phyloP scores from a whole-genome alignment of 1,140 invertebrate species.

The Procambarus virginalis region DNA sequence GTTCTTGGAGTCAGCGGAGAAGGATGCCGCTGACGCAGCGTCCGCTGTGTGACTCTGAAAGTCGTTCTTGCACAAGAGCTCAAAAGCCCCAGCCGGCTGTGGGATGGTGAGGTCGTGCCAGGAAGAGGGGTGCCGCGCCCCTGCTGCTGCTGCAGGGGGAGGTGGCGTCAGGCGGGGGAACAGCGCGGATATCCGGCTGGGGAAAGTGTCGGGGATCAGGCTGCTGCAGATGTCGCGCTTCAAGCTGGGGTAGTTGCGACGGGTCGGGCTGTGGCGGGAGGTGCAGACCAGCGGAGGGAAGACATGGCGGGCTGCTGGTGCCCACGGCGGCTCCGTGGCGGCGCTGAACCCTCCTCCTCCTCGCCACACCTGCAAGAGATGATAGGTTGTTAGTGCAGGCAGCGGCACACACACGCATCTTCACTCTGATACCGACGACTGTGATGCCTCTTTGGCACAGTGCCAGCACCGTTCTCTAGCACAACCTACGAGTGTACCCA shows the following conservation, averaged over 20 bases:
- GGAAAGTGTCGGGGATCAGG: not conserved
- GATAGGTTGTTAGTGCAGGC: not conserved
- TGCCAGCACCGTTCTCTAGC: no score
- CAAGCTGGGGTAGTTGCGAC: not conserved
- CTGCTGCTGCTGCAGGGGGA: not conserved
- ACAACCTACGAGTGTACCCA: no score
- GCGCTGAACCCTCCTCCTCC: slow-evolving; percentile 5
- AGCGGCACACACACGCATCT: no score
- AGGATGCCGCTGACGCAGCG: not conserved
- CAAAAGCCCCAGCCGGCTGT: slow-evolving; percentile 22
- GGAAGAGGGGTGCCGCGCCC: slow-evolving; percentile 1
- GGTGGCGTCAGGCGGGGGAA: not conserved
- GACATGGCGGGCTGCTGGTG: slow-evolving; percentile 7
- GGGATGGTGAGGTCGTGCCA: slow-evolving; percentile 28
- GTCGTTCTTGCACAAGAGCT: slow-evolving; percentile 3
- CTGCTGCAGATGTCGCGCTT: not conserved
- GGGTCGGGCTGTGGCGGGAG: not conserved
- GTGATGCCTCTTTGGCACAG: no score
- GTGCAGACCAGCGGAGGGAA: not conserved
- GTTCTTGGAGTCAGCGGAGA: not conserved
- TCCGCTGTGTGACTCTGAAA: slow-evolving; percentile 5
- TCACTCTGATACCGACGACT: no score
- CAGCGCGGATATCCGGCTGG: not conserved
- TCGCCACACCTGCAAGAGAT: slow-evolving; percentile 24
- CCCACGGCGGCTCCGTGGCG: slow-evolving; percentile 14